These are phyloP conservation scores for Bergia sp. DNA, from an alignment of 92 coral and sea anemone species.

Conservation along the genomic window DNA sequence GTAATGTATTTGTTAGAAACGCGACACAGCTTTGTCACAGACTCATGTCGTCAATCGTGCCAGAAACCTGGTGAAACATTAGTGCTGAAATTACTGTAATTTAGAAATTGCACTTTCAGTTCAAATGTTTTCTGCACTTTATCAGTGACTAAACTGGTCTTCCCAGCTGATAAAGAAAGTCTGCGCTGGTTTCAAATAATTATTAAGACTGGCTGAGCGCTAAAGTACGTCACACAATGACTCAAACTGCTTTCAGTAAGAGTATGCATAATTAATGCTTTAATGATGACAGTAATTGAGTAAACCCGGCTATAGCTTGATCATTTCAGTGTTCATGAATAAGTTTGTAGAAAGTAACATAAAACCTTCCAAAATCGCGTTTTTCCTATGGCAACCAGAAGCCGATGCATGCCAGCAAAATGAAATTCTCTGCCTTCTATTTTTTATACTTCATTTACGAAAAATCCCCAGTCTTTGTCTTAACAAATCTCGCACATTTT, in stretches of 20 bases:
- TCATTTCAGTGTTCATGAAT: background rate
- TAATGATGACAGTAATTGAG: background rate
- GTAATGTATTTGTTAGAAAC: conserved; percentile 41
- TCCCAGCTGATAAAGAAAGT: background rate
- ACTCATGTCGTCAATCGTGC: background rate
- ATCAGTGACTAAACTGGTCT: too few species aligned
- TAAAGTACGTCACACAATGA: background rate
- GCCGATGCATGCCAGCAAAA: background rate
- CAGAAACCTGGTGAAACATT: background rate
- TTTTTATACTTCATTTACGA: too few species aligned
- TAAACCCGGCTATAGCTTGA: background rate
- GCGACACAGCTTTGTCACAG: background rate
- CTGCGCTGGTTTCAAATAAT: background rate
- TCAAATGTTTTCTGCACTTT: background rate
- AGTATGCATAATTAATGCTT: conserved; percentile 20
- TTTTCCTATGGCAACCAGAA: background rate
- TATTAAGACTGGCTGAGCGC: background rate
- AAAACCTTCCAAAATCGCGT: background rate
- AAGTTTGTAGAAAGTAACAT: background rate
- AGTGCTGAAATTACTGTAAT: background rate
- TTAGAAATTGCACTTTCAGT: background rate
- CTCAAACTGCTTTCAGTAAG: background rate
- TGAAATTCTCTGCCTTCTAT: background rate
- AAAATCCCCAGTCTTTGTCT: too few species aligned
- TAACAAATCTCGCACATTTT: background rate